A percentile compares a stretch with the other conserved stretches of the same genome.
Evolutionary conservation across 2,113 vertebrate genomes (phyloP).

Genomic region (Apistogramma diplotaenia): DNA sequence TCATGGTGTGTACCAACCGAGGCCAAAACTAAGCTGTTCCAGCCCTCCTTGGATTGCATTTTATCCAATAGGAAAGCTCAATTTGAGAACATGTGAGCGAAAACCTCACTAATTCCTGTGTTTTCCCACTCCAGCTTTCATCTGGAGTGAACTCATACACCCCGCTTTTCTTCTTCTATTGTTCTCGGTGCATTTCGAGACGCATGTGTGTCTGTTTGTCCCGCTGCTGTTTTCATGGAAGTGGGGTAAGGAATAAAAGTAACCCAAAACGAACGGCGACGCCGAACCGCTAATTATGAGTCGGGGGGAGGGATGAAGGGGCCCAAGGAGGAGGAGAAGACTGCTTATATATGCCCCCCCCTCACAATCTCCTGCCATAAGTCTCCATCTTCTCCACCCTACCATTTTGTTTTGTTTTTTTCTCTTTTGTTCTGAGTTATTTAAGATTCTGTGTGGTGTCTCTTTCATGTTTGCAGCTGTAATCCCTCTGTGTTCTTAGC

Average conservation of each 20-base stretch:
- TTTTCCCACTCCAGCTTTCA: constrained; percentile 50
- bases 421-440: constrained; percentile 30
- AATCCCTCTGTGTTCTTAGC: constrained; percentile 7
- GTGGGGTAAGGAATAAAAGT: constrained; percentile 68
- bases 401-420: neutral
- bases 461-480: constrained; percentile 35
- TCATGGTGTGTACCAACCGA: neutral
- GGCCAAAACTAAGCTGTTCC: constrained; percentile 39
- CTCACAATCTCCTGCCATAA: neutral
- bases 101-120: constrained; percentile 51
- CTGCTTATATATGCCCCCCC: constrained; percentile 41
- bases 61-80: constrained; percentile 23
- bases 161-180: constrained; percentile 54
- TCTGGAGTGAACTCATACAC: constrained; percentile 46
- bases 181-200: constrained; percentile 36
- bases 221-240: constrained; percentile 55
- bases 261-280: constrained; percentile 58
- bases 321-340: neutral
- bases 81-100: constrained; percentile 41
- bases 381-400: constrained; percentile 17
- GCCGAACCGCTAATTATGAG: constrained; percentile 66
- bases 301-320: constrained; percentile 1
- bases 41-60: neutral
- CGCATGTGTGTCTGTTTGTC: constrained; percentile 67
- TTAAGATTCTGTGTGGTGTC: constrained; percentile 16